Conservation (phyloP, 92 coral and sea anemone genomes). For the Palythoa grandiflora region DNA sequence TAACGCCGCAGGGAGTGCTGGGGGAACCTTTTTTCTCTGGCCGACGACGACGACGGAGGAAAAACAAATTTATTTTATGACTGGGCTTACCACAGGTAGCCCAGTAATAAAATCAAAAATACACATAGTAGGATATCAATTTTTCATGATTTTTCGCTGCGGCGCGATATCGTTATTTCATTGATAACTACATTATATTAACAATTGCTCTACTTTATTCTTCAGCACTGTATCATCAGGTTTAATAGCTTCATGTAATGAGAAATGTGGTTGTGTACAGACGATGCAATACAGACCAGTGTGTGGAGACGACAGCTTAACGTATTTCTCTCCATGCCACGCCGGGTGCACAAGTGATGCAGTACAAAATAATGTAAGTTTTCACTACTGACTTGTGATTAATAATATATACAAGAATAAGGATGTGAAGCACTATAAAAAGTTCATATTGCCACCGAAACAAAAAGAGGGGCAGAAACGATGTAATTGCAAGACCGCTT, state of each 20-base stretch:
- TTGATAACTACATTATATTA: neutral
- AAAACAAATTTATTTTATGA: no score
- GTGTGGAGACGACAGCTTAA: slow-evolving; percentile 61
- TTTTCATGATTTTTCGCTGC: no score
- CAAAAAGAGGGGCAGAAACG: no score
- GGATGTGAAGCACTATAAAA: no score
- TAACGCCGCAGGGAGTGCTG: no score
- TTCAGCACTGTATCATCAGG: slow-evolving; percentile 52
- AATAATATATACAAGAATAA: neutral
- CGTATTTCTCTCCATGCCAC: slow-evolving; percentile 86
- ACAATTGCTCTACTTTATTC: neutral
- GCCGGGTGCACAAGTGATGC: slow-evolving; percentile 69
- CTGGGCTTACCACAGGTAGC: no score
- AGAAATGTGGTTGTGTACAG: slow-evolving; percentile 58
- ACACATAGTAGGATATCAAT: no score
- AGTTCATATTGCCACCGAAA: no score
- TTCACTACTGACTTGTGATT: neutral
- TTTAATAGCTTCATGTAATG: slow-evolving; percentile 68
- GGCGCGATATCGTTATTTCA: neutral
- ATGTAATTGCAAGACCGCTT: no score
- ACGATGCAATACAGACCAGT: slow-evolving; percentile 67
- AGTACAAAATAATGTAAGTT: slow-evolving; percentile 45
- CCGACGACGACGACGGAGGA: no score
- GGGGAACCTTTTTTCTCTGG: no score
- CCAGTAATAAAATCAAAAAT: no score